Evolutionary conservation across 2,888 invertebrate species (phyloP).

Genomic region (Tenthredo amoena): DNA sequence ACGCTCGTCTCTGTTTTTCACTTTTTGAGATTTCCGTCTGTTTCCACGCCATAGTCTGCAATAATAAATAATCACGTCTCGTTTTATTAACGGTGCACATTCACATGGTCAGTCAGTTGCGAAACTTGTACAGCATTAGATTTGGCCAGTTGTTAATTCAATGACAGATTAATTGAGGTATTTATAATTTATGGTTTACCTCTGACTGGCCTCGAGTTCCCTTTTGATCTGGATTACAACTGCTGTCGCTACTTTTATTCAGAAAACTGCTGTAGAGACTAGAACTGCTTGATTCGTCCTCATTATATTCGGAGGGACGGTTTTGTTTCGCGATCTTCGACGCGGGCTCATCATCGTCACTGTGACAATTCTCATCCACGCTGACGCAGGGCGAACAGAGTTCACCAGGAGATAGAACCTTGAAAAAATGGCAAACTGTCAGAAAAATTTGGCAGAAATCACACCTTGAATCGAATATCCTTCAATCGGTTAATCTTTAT

Average conservation of each 20-base stretch:
- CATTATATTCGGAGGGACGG: constrained; percentile 62
- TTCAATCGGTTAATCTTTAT: not conserved
- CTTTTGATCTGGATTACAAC: constrained; percentile 66
- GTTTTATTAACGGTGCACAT: not conserved
- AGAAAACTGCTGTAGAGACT: constrained; percentile 75
- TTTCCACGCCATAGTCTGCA: not conserved
- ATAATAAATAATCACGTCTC: not conserved
- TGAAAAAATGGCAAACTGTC: not conserved
- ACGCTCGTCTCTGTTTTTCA: constrained; percentile 55
- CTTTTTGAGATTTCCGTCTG: not conserved
- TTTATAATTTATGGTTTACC: constrained; percentile 35
- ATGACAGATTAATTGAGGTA: constrained; percentile 29
- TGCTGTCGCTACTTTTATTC: constrained; percentile 70
- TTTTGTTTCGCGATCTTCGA: constrained; percentile 56
- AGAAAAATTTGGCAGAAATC: not conserved
- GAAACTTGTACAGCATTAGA: not conserved
- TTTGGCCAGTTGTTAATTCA: not conserved
- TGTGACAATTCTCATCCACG: constrained; percentile 67
- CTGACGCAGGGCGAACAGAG: constrained; percentile 68
- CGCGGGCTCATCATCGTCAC: constrained; percentile 57
- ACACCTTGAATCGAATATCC: not conserved
- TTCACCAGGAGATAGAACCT: constrained; percentile 68
- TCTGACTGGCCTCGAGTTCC: not conserved
- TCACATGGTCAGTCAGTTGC: constrained; percentile 29
- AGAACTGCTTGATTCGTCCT: constrained; percentile 72